These are phyloP conservation scores for Epizoanthus ramosus DNA, from an alignment of 92 coral and sea anemone genomes.

Conservation along the genomic window DNA sequence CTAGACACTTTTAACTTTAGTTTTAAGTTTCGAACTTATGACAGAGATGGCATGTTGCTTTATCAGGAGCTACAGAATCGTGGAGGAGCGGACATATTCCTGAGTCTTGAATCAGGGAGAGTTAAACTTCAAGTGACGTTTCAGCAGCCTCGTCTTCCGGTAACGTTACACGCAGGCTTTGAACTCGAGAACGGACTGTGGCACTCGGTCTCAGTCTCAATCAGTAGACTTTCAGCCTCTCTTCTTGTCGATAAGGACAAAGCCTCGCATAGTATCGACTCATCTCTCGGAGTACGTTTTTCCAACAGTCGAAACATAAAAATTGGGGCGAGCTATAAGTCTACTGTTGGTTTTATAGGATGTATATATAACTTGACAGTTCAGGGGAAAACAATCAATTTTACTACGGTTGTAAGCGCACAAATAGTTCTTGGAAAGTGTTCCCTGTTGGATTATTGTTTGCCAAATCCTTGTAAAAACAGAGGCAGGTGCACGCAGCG, in stretches of 20 bases:
- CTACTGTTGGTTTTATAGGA: conserved; percentile 67
- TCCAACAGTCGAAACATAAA: conserved; percentile 49
- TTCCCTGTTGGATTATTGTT: conserved; percentile 67
- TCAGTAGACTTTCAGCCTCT: conserved; percentile 54
- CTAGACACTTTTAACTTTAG: conserved; percentile 55
- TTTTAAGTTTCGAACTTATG: conserved; percentile 85
- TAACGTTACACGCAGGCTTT: conserved; percentile 52
- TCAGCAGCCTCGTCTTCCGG: conserved; percentile 35
- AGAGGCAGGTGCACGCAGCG: conserved; percentile 76
- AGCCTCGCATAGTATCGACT: conserved; percentile 16
- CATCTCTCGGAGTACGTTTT: conserved; percentile 35
- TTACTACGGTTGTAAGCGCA: conserved; percentile 37
- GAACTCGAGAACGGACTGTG: conserved; percentile 77
- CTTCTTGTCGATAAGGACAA: conserved; percentile 64
- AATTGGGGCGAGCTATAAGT: conserved; percentile 56
- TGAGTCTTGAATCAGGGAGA: conserved; percentile 62
- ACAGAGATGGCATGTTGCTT: conserved; percentile 71
- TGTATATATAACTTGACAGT: conserved; percentile 76
- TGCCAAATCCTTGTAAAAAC: conserved; percentile 80
- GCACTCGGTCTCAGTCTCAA: conserved; percentile 70
- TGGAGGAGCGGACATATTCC: conserved; percentile 50
- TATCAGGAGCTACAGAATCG: conserved; percentile 50
- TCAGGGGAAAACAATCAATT: conserved; percentile 61
- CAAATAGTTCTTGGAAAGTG: conserved; percentile 51
- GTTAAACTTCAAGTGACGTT: conserved; percentile 62